Base-by-base conservation (phyloP, 2,113 vertebrate species). In the Litocranius walleri region DNA sequence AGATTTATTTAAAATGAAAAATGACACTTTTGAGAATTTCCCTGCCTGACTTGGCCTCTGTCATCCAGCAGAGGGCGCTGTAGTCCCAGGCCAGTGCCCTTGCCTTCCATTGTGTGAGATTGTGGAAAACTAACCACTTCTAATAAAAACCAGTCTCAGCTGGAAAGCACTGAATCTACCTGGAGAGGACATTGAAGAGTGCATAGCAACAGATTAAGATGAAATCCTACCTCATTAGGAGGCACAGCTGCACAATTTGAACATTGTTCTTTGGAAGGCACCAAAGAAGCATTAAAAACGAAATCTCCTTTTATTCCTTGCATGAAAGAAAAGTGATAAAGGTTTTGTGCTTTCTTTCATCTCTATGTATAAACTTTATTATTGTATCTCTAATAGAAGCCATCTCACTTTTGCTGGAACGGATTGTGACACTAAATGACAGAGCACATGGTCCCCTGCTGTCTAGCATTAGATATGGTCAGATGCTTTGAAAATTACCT, bases 61-160 rank as follows among this genome's bases (percentile, higher is more conserved):
- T 1, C 0, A 0, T 43, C 90, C 96, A 96, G 94, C 78, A 98
- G 98, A 96, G 96, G 95, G 97, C 96, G 61, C 30, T 27, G 21
- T 4, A 4, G 48, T 6, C 50, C 40, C 25, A 56, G 30, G 17
- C 17, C 74, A 13, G 9, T 0, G 0, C 52, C 17, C 16, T 10
- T 48, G 36, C 57, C 27, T 40, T 13, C 14, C 13, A 17, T 48
- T 16, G 33, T 29, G 0, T 3, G 8, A 4, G 62, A 52, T 5
- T 3, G 36, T 0, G 9, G 4, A 50, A 12, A 78, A 23, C 29
- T 3, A 4, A 12, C 2, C 0, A 1, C 43, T 56, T 62, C 67
- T 40, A 5, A 54, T 3, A 54, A 50, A 81, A 85, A 56, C 25
- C 59, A 56, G 40, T n/a, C 48, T 93, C 19, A 30, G n/a, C 77